Evolutionary conservation across 1,140 invertebrate genomes (phyloP).

Genomic region (Pogonognathellus flavescens): DNA sequence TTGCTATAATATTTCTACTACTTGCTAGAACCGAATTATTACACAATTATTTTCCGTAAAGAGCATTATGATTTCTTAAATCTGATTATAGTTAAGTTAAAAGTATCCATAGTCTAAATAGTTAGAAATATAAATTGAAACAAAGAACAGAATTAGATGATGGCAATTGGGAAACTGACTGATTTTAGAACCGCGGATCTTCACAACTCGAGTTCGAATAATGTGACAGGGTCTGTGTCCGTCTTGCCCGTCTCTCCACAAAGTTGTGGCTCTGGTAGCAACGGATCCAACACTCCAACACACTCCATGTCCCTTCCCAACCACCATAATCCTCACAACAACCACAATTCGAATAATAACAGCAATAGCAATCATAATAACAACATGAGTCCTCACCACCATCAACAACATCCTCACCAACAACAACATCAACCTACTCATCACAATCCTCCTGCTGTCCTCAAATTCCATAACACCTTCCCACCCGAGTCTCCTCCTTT

Average conservation of each 20-base stretch:
- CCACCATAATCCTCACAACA: slow-evolving; percentile 1
- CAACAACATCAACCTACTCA: slow-evolving; percentile 39
- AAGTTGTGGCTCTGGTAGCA: slow-evolving; percentile 56
- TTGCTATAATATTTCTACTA: no score
- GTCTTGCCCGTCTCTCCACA: slow-evolving; percentile 52
- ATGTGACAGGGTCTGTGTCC: slow-evolving; percentile 53
- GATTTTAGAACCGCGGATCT: slow-evolving; percentile 59
- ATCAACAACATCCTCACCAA: slow-evolving; percentile 35
- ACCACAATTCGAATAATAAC: neutral
- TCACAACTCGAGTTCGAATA: slow-evolving; percentile 53
- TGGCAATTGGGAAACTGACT: slow-evolving; percentile 44
- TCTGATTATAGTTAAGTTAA: neutral
- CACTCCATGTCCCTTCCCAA: slow-evolving; percentile 43
- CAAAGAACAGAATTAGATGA: neutral
- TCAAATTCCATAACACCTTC: slow-evolving; percentile 93
- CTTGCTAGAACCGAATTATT: no score
- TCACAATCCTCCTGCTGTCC: slow-evolving; percentile 66
- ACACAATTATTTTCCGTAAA: no score
- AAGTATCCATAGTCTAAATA: neutral
- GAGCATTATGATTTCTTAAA: no score
- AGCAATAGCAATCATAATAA: neutral
- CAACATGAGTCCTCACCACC: slow-evolving; percentile 13
- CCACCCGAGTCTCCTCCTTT: slow-evolving; percentile 77
- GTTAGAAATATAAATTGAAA: neutral
- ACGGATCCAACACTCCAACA: slow-evolving; percentile 56